Percentiles rank a stretch among this genome's conserved stretches.
Evolutionary conservation across 2,888 invertebrate species (phyloP).

Genomic region (Ectropis crepuscularia): DNA sequence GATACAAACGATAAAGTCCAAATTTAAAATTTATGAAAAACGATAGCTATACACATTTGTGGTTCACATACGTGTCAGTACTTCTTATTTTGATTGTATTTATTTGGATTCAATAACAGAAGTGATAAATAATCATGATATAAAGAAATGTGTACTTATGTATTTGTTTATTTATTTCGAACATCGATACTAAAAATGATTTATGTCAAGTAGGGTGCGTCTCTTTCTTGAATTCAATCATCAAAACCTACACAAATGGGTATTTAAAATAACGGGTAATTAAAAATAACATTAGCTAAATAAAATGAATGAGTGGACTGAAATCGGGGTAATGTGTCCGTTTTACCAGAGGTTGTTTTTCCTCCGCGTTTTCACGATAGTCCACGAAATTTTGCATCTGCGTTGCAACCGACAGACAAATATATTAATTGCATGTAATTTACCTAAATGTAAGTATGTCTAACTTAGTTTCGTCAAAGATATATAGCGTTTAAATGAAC

Average conservation of each 20-base stretch:
- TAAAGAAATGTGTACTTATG: no score
- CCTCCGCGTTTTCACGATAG: constrained; percentile 95
- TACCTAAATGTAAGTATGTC: constrained; percentile 44
- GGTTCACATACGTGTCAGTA: no score
- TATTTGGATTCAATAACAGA: no score
- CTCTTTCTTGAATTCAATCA: not conserved
- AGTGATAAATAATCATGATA: no score
- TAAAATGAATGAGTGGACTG: constrained; percentile 74
- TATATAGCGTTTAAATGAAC: no score
- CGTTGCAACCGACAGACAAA: constrained; percentile 80
- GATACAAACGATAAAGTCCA: no score
- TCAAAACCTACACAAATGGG: constrained; percentile 46
- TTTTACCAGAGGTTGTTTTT: constrained; percentile 96
- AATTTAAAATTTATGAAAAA: no score
- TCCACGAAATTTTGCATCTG: constrained; percentile 95
- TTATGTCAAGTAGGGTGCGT: not conserved
- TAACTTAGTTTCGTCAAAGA: no score
- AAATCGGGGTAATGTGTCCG: constrained; percentile 70
- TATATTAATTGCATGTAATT: constrained; percentile 69
- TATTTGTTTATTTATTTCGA: no score
- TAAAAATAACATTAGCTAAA: constrained; percentile 58
- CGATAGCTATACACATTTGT: no score
- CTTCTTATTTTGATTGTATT: no score
- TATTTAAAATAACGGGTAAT: constrained; percentile 44
- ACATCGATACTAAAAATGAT: no score